These are phyloP conservation scores for Steatocranus sp. DNA, from an alignment of 2,797 vertebrate genomes.

Conservation along the genomic window DNA sequence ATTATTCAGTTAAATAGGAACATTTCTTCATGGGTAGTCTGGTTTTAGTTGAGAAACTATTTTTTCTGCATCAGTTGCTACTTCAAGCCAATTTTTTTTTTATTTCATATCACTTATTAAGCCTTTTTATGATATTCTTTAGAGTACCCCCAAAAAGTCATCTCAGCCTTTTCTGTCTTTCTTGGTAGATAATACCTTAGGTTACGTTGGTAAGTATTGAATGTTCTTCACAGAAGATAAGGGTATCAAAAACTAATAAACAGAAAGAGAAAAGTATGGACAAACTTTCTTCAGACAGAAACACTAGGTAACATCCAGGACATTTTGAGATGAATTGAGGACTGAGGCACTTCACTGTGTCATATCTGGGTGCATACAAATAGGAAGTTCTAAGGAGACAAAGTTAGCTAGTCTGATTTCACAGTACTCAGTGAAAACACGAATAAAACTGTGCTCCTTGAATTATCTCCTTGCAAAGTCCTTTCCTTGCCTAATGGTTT, in stretches of 20 bases:
- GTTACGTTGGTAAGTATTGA: neutral
- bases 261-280: neutral
- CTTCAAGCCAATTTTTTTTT: neutral
- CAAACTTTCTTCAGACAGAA: neutral
- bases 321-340: neutral
- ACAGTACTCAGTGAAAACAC: neutral
- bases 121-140: neutral
- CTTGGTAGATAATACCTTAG: neutral
- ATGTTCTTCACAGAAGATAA: conserved; percentile 4
- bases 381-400: neutral
- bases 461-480: neutral
- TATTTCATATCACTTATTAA: neutral
- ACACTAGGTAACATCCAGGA: neutral
- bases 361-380: neutral
- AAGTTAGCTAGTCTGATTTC: neutral
- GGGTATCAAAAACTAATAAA: neutral
- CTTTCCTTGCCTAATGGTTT: neutral
- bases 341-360: neutral
- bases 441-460: neutral
- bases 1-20: neutral
- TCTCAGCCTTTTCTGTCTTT: neutral
- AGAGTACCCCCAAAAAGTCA: neutral
- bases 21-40: neutral
- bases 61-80: neutral
- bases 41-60: neutral